These are phyloP conservation scores for Macrotus californicus DNA, from an alignment of 2,113 vertebrate species.

Conservation along the genomic window DNA sequence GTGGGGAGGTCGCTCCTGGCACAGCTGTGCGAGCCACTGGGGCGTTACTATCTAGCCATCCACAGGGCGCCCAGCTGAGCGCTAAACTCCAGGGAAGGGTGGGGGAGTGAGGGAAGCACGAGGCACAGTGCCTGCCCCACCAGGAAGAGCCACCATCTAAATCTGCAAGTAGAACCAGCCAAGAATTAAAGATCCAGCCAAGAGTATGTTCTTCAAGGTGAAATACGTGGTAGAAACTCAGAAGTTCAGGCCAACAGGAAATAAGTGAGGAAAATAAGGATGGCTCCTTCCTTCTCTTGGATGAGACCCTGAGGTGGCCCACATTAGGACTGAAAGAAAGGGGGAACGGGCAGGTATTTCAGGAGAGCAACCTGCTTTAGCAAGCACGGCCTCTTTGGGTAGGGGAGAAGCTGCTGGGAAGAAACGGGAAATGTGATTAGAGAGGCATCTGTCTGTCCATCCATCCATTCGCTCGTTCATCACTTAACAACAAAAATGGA, in stretches of 20 bases:
- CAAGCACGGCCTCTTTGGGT: neutral
- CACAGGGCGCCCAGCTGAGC: fast-evolving
- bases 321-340: neutral
- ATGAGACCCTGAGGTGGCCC: neutral
- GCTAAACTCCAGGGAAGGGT: neutral
- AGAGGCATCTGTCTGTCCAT: neutral
- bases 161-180: neutral
- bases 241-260: neutral
- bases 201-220: neutral
- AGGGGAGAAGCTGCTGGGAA: neutral
- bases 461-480: neutral
- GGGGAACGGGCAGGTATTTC: neutral
- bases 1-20: neutral
- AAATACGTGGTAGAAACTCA: neutral
- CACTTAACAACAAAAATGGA: neutral
- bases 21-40: neutral
- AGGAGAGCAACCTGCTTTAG: neutral
- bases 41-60: neutral
- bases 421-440: neutral
- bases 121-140: neutral
- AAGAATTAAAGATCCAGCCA: neutral
- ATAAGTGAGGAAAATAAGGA: neutral
- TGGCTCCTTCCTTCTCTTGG: neutral
- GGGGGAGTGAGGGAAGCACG: neutral
- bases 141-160: neutral